phyloP scores from a whole-genome alignment of 2,888 invertebrate genomes.

The Hesperia comma region DNA sequence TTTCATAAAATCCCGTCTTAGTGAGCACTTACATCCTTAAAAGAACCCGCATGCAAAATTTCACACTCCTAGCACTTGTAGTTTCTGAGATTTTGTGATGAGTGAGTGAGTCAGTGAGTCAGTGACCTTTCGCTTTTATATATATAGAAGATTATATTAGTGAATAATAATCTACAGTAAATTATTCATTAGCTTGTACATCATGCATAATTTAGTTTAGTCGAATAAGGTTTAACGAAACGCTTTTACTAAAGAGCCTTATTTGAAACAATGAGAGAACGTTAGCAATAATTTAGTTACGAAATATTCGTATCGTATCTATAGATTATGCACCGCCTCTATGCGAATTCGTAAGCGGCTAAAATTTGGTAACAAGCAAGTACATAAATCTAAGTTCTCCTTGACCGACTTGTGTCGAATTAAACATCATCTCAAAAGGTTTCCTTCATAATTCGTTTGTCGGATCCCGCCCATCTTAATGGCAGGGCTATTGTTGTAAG shows the following conservation, averaged over 20 bases:
- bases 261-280: slow-evolving; percentile 16
- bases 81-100: no score
- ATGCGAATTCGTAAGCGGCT: slow-evolving; percentile 29
- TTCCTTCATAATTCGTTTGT: slow-evolving; percentile 55
- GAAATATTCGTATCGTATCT: slow-evolving; percentile 21
- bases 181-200: background rate
- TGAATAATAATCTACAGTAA: background rate
- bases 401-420: slow-evolving; percentile 36
- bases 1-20: no score
- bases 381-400: slow-evolving; percentile 22
- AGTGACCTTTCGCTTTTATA: no score
- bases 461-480: slow-evolving; percentile 53
- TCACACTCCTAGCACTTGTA: no score
- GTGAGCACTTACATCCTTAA: no score
- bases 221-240: background rate
- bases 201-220: background rate
- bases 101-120: no score
- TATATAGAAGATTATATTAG: no score
- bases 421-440: slow-evolving; percentile 44
- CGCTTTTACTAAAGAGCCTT: background rate
- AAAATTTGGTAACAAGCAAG: slow-evolving; percentile 26
- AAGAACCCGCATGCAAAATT: no score
- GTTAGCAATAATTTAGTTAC: slow-evolving; percentile 19
- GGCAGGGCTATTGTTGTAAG: slow-evolving; percentile 56
- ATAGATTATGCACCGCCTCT: slow-evolving; percentile 23